phyloP scores from a whole-genome alignment of 1,140 invertebrate species.

The Polypedilum pembai region DNA sequence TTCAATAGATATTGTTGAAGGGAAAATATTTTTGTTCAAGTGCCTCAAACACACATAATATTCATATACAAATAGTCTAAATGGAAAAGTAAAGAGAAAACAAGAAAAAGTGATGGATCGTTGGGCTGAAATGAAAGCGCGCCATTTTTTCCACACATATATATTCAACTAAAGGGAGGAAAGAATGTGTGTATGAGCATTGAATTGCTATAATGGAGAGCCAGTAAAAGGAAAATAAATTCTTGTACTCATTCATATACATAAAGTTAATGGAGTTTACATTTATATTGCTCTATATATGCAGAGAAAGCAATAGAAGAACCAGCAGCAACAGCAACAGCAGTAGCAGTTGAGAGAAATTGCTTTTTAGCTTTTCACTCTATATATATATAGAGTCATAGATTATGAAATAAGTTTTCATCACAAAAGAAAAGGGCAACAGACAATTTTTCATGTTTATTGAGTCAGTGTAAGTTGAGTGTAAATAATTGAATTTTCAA shows the following conservation, averaged over 20 bases:
- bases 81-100: slow-evolving; percentile 11
- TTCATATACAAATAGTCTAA: not conserved
- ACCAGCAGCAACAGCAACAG: too few species aligned
- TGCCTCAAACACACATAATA: not conserved
- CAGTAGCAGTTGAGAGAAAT: too few species aligned
- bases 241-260: slow-evolving; percentile 8
- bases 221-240: not conserved
- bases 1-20: too few species aligned
- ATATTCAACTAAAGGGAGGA: not conserved
- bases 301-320: too few species aligned
- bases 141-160: not conserved
- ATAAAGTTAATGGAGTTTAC: slow-evolving; percentile 13
- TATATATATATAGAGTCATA: too few species aligned
- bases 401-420: too few species aligned
- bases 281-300: not conserved
- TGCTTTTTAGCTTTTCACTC: too few species aligned
- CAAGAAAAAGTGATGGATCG: slow-evolving; percentile 16
- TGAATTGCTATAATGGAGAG: not conserved
- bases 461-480: too few species aligned
- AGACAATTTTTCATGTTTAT: too few species aligned
- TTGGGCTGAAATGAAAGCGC: slow-evolving; percentile 10
- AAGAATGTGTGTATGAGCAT: not conserved
- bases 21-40: not conserved
- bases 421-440: too few species aligned
- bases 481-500: too few species aligned